phyloP scores from a whole-genome alignment of 2,888 invertebrate species.

The Troides aeacus region DNA sequence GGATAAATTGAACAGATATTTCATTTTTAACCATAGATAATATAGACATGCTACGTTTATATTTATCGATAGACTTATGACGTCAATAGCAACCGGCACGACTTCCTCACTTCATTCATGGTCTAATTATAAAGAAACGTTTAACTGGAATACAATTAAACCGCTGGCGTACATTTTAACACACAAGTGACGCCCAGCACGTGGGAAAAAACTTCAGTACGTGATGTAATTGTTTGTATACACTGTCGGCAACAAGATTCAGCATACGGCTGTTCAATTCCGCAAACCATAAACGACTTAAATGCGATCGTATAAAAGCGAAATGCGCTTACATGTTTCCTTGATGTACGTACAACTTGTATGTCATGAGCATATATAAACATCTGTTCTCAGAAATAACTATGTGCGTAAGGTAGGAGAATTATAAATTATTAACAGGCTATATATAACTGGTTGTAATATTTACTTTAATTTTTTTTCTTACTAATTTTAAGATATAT shows the following conservation, averaged over 20 bases:
- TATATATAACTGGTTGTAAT: too few relatives aligned
- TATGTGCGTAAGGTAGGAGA: conserved; percentile 22
- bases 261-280: conserved; percentile 11
- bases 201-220: conserved; percentile 43
- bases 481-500: too few relatives aligned
- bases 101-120: conserved; percentile 48
- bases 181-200: conserved; percentile 38
- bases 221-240: conserved; percentile 47
- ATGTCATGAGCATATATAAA: conserved; percentile 13
- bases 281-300: conserved; percentile 15
- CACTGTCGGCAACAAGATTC: conserved; percentile 31
- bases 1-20: too few relatives aligned
- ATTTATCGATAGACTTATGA: conserved; percentile 30
- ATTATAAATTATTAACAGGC: conserved; percentile 12
- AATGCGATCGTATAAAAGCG: conserved; percentile 5
- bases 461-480: too few relatives aligned
- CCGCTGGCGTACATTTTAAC: conserved; percentile 26
- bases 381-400: conserved; percentile 26
- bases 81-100: conserved; percentile 35
- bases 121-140: conserved; percentile 44
- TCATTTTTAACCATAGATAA: too few relatives aligned
- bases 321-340: conserved; percentile 6
- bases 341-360: conserved; percentile 9
- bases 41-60: background rate
- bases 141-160: conserved; percentile 8